Percentiles rank a stretch among this genome's conserved stretches.
Conservation (phyloP, 2,113 vertebrate genomes). For the Nothoprocta pentlandii region DNA sequence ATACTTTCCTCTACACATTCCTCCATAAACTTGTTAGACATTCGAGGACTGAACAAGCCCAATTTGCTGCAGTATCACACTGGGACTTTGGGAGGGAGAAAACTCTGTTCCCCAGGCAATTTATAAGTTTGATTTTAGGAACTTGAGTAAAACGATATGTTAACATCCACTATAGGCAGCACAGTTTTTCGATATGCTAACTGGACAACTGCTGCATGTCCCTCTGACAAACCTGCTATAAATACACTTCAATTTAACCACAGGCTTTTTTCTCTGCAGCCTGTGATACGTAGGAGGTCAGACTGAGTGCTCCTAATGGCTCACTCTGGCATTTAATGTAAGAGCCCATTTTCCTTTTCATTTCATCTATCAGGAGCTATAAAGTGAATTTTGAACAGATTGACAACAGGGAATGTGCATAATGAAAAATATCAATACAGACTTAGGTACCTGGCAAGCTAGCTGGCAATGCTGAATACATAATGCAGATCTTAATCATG, state of each 20-base stretch:
- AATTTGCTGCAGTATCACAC: neutral
- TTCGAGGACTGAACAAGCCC: neutral
- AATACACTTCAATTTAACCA: neutral
- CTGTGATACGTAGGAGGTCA: neutral
- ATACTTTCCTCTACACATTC: neutral
- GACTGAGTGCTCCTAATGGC: neutral
- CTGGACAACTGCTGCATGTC: neutral
- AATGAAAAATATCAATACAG: neutral
- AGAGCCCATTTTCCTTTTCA: constrained; percentile 1
- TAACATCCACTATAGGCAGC: neutral
- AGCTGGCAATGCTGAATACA: neutral
- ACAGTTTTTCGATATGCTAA: neutral
- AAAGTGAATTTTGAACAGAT: neutral
- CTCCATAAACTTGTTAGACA: neutral
- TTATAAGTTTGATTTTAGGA: neutral
- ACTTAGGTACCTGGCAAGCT: neutral
- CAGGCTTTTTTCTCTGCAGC: neutral
- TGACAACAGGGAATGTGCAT: neutral
- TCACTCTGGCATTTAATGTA: neutral
- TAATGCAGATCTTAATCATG: neutral
- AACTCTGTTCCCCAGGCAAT: neutral
- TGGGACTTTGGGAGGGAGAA: neutral
- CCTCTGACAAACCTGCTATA: neutral
- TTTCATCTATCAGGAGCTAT: neutral
- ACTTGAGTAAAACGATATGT: neutral